Evolutionary conservation across 2,797 vertebrate genomes (phyloP), one percentile per base, ranked within the genome.

Genomic region (Pseudochaenichthys georgianus): DNA sequence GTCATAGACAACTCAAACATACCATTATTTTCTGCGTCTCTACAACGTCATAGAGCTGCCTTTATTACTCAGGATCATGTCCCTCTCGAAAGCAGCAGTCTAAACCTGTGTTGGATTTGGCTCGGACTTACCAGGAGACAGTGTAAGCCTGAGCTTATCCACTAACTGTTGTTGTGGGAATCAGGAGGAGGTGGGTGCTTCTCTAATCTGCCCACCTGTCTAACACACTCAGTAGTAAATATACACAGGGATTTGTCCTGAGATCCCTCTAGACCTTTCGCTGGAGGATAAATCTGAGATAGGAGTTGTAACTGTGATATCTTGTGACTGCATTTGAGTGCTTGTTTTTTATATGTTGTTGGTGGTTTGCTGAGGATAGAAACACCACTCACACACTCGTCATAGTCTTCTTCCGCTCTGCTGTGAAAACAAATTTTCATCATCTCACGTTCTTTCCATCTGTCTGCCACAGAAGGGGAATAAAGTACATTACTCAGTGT

Each of bases 171-270:
- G 71, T 81, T 80, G 64, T 69, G 45, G 38, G 64, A 73, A 86
- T 82, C 54, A 81, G 69, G 78, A 70, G 64, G 72, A 82, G 73
- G 81, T 73, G 74, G 83, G 67, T 48, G 45, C 65, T 66, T 19
- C 63, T 75, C 80, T 91, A 89, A 89, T 91, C 87, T 84, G 70
- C 61, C 87, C 89, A 91, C 89, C 90, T 91, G 89, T 90, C 85
- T 47, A 11, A 86, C 78, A 73, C 66, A 71, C 80, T 78, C 72
- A 51, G 60, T 64, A 63, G 73, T 77, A 83, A 87, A 83, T 75
- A 85, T 75, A 86, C 83, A 63, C 48, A 41, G 55, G 77, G 79
- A 87, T 91, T 90, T 83, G 61, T 83, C 73, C 64, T 21, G n/a
- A 70, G 63, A 81, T 73, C 38, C 50, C 64, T 60, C 68, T 64